These are phyloP conservation scores for Epinephelus awoara DNA, from an alignment of 2,797 vertebrate genomes.

Conservation along the genomic window DNA sequence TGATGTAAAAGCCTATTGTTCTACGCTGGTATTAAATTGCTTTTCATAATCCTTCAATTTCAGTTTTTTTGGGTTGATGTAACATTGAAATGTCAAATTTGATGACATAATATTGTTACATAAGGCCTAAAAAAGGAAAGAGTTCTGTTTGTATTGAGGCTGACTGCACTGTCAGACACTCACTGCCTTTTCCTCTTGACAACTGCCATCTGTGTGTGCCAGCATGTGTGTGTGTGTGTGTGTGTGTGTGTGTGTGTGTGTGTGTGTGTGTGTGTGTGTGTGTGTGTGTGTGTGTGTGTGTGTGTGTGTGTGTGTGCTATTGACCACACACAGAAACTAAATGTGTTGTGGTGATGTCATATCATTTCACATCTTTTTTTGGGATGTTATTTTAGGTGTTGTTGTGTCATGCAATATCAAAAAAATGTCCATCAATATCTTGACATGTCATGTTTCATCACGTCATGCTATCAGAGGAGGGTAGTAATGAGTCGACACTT, in stretches of 20 bases:
- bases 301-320: background rate
- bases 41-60: conserved; percentile 40
- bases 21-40: conserved; percentile 1
- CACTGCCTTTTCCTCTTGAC: conserved; percentile 37
- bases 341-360: background rate
- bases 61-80: conserved; percentile 31
- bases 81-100: conserved; percentile 49
- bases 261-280: background rate
- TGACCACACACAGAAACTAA: background rate
- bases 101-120: conserved; percentile 58
- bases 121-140: conserved; percentile 52
- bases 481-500: background rate
- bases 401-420: background rate
- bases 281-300: conserved; percentile 1
- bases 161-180: conserved; percentile 34
- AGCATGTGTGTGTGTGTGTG: background rate
- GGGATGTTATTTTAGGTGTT: background rate
- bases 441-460: background rate
- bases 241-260: conserved; percentile 6
- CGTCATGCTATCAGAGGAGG: background rate
- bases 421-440: background rate
- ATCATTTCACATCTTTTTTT: background rate
- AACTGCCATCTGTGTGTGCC: conserved; percentile 46
- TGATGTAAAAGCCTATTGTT: conserved; percentile 14
- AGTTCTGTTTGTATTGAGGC: conserved; percentile 26